Evolutionary conservation across 2,888 invertebrate species (phyloP).

Genomic region (Sarcophaga caerulescens): DNA sequence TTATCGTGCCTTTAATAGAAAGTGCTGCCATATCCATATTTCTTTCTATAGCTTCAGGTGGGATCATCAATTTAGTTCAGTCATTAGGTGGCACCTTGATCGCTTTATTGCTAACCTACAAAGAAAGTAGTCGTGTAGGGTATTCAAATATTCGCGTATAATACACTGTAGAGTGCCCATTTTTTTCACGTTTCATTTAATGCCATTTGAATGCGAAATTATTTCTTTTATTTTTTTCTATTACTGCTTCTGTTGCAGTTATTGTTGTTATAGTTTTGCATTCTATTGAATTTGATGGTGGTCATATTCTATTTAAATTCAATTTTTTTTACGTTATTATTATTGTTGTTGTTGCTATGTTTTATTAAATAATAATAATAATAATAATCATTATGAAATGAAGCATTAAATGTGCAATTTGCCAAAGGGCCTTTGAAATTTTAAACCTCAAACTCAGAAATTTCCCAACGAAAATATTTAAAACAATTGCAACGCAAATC

Average conservation of each 20-base stretch:
- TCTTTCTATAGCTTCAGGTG: no score
- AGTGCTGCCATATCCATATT: no score
- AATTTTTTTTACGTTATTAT: background rate
- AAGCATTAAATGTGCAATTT: constrained; percentile 62
- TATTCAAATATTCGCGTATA: no score
- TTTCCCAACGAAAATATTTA: constrained; percentile 44
- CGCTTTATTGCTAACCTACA: no score
- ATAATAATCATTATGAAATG: constrained; percentile 53
- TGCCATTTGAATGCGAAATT: background rate
- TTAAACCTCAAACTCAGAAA: constrained; percentile 46
- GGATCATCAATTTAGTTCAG: no score
- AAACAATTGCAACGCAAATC: constrained; percentile 60
- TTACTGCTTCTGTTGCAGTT: no score
- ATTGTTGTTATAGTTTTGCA: background rate
- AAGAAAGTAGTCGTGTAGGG: no score
- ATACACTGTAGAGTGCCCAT: no score
- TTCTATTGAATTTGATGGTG: constrained; percentile 46
- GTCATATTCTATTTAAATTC: constrained; percentile 32
- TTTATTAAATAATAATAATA: no score
- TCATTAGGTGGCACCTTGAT: no score
- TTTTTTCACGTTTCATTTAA: constrained; percentile 1
- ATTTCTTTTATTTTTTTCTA: background rate
- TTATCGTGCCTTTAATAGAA: no score
- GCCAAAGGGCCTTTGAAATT: constrained; percentile 48
- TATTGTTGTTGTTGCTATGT: background rate